These are phyloP conservation scores for Synanthedon andrenaeformis DNA, from an alignment of 2,888 invertebrate species.

Conservation along the genomic window DNA sequence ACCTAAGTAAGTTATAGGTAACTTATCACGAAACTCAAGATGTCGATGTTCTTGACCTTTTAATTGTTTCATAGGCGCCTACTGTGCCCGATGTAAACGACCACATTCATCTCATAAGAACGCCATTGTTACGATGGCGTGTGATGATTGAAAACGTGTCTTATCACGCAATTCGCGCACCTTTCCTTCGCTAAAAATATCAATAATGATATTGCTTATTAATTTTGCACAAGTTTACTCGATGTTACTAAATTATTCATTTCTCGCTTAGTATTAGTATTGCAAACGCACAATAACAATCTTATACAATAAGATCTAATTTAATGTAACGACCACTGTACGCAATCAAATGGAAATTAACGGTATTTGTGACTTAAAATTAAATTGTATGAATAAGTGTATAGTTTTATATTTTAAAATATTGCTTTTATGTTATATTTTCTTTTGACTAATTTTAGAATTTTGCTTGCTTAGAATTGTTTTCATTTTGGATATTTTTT, in stretches of 20 bases:
- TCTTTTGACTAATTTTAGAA: too few relatives aligned
- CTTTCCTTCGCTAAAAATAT: conserved; percentile 25
- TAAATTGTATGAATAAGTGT: too few relatives aligned
- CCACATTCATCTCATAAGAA: conserved; percentile 11
- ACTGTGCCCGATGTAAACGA: background rate
- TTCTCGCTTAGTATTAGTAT: background rate
- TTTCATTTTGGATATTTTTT: too few relatives aligned
- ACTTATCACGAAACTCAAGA: too few relatives aligned
- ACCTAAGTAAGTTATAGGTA: too few relatives aligned
- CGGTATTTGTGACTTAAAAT: too few relatives aligned
- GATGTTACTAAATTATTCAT: background rate
- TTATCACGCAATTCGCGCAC: conserved; percentile 46
- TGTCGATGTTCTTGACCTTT: too few relatives aligned
- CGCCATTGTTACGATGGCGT: conserved; percentile 32
- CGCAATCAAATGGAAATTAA: too few relatives aligned
- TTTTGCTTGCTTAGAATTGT: too few relatives aligned
- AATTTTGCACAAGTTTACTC: conserved; percentile 12
- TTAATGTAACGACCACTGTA: too few relatives aligned
- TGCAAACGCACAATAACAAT: background rate
- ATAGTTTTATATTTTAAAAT: too few relatives aligned
- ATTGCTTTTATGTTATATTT: too few relatives aligned
- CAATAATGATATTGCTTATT: conserved; percentile 25
- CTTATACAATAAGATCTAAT: background rate
- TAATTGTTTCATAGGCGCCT: background rate
- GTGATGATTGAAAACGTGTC: conserved; percentile 67